Conservation (phyloP, 53 echinoderm and acorn worm genomes). For the Stichopus horrens region DNA sequence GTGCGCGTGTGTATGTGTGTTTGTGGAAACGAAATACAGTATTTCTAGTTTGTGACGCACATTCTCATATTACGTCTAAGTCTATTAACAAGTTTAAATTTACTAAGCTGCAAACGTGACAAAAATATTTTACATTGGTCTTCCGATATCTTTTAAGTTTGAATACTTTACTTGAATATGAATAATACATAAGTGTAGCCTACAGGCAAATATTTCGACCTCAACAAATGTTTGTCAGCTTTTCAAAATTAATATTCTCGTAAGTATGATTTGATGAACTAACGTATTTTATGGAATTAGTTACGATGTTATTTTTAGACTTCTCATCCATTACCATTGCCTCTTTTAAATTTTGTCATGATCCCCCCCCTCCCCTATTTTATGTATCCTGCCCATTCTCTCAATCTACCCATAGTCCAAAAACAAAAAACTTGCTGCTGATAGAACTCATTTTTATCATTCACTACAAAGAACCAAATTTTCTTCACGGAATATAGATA, state of each 20-base stretch:
- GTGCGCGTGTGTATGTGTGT: too few species aligned
- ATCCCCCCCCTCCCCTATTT: background rate
- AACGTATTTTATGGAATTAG: too few species aligned
- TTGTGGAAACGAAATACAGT: too few species aligned
- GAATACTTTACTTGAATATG: constrained; percentile 7
- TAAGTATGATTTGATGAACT: too few species aligned
- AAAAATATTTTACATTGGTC: background rate
- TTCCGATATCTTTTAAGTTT: background rate
- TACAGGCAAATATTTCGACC: background rate
- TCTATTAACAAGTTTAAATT: background rate
- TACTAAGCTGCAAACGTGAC: background rate
- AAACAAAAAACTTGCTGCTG: too few species aligned
- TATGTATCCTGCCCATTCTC: background rate
- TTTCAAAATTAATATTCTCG: too few species aligned
- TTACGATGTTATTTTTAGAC: background rate
- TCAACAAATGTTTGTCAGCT: too few species aligned
- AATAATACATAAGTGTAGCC: background rate
- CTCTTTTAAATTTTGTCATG: background rate
- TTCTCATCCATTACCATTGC: background rate
- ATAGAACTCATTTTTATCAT: too few species aligned
- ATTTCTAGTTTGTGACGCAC: too few species aligned
- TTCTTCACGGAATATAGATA: background rate
- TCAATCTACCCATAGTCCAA: background rate
- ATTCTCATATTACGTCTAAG: too few species aligned
- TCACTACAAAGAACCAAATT: too few species aligned